Conservation (phyloP, 2,113 vertebrate genomes). For the Noturus placidus region DNA sequence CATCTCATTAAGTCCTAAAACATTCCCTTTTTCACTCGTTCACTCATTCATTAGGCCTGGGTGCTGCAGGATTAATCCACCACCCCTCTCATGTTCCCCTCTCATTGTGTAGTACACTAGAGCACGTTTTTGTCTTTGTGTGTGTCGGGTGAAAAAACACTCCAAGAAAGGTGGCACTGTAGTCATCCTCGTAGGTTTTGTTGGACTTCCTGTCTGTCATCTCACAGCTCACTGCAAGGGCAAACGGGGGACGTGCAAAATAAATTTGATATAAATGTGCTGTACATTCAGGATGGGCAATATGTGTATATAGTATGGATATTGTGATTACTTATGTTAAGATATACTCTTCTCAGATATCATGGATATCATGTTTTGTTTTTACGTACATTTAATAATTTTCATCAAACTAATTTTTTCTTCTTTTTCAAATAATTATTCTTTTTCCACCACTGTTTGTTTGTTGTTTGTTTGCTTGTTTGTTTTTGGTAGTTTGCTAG, state of each 20-base stretch:
- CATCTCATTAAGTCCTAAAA: slow-evolving; percentile 35
- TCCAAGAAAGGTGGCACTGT: slow-evolving; percentile 20
- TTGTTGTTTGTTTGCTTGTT: neutral
- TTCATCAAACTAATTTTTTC: neutral
- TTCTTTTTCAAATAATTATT: neutral
- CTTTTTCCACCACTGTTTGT: neutral
- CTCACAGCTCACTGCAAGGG: slow-evolving; percentile 45
- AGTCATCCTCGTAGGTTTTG: slow-evolving; percentile 20
- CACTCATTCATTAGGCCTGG: slow-evolving; percentile 9
- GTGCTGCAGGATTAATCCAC: slow-evolving; percentile 35
- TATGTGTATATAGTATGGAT: neutral
- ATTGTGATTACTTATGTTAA: neutral
- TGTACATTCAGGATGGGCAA: neutral
- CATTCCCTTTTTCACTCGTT: neutral
- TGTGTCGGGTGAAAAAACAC: slow-evolving; percentile 30
- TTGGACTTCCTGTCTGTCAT: slow-evolving; percentile 40
- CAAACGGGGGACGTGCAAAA: slow-evolving; percentile 26
- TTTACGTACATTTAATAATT: no score
- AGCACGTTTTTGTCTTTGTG: slow-evolving; percentile 41
- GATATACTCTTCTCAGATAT: neutral
- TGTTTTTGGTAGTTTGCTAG: neutral
- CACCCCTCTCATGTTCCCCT: slow-evolving; percentile 25
- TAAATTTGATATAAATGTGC: neutral
- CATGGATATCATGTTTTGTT: neutral
- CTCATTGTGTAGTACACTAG: slow-evolving; percentile 54